Percentiles rank a stretch among this genome's conserved stretches.
Evolutionary conservation across 2,113 vertebrate species (phyloP).

Genomic region (Willisornis vidua): DNA sequence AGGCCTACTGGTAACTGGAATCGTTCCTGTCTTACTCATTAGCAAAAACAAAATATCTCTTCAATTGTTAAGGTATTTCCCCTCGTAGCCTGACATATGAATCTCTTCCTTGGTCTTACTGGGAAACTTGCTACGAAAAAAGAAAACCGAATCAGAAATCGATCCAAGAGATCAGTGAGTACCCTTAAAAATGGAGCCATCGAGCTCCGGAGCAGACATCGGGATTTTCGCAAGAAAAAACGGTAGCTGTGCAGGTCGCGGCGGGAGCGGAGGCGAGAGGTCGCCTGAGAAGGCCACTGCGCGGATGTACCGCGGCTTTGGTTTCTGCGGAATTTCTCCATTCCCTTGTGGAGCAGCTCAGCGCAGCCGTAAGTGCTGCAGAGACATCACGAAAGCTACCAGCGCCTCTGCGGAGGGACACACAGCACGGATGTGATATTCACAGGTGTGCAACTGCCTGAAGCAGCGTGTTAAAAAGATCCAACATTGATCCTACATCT

Average conservation of each 20-base stretch:
- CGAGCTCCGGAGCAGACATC: neutral
- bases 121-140: neutral
- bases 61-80: neutral
- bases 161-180: accelerated
- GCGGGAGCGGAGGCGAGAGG: neutral
- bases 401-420: neutral
- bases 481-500: neutral
- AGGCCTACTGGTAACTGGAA: neutral
- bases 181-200: neutral
- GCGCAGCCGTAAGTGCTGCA: neutral
- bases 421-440: neutral
- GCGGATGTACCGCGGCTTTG: neutral
- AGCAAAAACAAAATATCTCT: neutral
- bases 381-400: neutral
- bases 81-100: neutral
- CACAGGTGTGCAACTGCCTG: neutral
- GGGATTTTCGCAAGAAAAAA: neutral
- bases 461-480: neutral
- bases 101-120: neutral
- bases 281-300: neutral
- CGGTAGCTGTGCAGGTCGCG: accelerated
- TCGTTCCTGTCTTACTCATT: neutral
- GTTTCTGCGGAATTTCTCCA: neutral
- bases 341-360: neutral
- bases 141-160: neutral